A percentile compares a stretch with the other conserved stretches of the same genome.
Evolutionary conservation across 1,140 invertebrate species (phyloP).

Genomic region (Centruroides vittatus): DNA sequence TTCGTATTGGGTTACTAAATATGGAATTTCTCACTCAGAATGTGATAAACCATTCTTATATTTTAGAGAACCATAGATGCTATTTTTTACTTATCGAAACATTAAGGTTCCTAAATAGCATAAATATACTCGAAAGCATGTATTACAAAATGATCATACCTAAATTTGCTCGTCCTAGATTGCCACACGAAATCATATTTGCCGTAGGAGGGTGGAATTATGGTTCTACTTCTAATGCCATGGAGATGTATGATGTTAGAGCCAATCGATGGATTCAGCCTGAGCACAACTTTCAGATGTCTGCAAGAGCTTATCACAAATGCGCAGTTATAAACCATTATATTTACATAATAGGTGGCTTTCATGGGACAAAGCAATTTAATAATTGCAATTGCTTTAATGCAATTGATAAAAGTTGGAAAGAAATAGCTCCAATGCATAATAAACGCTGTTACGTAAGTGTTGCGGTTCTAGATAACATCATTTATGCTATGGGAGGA

Average conservation of each 20-base stretch:
- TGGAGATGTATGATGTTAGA: slow-evolving; percentile 54
- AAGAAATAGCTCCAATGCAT: slow-evolving; percentile 55
- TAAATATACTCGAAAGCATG: background rate
- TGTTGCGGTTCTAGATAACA: slow-evolving; percentile 41
- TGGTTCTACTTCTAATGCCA: slow-evolving; percentile 54
- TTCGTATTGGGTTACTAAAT: background rate
- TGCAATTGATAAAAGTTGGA: slow-evolving; percentile 45
- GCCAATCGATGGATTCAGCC: slow-evolving; percentile 31
- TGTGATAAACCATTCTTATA: background rate
- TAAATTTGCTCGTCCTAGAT: slow-evolving; percentile 39
- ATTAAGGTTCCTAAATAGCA: background rate
- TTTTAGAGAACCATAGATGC: background rate
- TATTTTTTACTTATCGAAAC: background rate
- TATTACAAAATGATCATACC: background rate
- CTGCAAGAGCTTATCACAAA: slow-evolving; percentile 53
- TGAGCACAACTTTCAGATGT: slow-evolving; percentile 32
- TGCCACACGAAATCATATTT: slow-evolving; percentile 52
- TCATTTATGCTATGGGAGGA: slow-evolving; percentile 36
- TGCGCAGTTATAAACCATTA: slow-evolving; percentile 39
- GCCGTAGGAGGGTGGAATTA: slow-evolving; percentile 62
- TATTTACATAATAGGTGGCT: slow-evolving; percentile 64
- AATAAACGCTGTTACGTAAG: slow-evolving; percentile 55
- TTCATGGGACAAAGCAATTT: slow-evolving; percentile 51
- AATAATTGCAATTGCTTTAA: slow-evolving; percentile 52
- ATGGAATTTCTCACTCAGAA: background rate